Percentiles rank a stretch among this genome's conserved stretches.
Evolutionary conservation across 2,113 vertebrate genomes (phyloP).

Genomic region (Periophthalmodon schlosseri): DNA sequence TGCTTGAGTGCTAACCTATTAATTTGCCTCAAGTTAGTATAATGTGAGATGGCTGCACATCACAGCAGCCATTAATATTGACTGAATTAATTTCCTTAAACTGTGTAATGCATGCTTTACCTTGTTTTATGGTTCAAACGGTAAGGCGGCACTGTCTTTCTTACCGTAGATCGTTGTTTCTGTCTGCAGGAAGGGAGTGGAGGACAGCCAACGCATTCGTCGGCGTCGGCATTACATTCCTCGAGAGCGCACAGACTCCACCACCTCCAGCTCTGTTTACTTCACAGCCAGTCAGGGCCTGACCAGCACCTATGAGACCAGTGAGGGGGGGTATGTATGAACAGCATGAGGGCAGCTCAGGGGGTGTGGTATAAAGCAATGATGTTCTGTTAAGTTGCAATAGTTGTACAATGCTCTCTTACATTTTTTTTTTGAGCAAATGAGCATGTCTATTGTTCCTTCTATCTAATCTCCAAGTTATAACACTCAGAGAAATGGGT

Average conservation of each 20-base stretch:
- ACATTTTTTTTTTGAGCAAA: too few species aligned
- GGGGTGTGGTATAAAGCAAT: neutral
- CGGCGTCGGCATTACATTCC: conserved; percentile 73
- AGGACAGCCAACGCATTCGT: conserved; percentile 81
- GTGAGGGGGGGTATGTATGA: conserved; percentile 85
- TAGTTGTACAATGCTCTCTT: neutral
- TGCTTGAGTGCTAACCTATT: neutral
- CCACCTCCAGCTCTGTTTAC: conserved; percentile 91
- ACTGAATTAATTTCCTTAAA: neutral
- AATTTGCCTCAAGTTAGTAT: neutral
- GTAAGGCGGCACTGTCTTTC: neutral
- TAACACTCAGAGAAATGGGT: neutral
- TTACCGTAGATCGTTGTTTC: neutral
- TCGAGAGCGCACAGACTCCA: conserved; percentile 89
- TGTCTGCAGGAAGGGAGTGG: conserved; percentile 81
- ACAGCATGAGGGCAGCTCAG: neutral
- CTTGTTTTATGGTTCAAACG: neutral
- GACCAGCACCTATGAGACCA: conserved; percentile 76
- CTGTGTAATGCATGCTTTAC: neutral
- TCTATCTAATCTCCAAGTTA: neutral
- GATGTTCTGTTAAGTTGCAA: neutral
- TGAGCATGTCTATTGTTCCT: neutral
- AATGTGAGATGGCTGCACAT: neutral
- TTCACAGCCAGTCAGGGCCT: conserved; percentile 86
- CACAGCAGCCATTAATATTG: neutral